Evolutionary conservation across 2,797 vertebrate species (phyloP).

Genomic region (Yasuhikotakia modesta): DNA sequence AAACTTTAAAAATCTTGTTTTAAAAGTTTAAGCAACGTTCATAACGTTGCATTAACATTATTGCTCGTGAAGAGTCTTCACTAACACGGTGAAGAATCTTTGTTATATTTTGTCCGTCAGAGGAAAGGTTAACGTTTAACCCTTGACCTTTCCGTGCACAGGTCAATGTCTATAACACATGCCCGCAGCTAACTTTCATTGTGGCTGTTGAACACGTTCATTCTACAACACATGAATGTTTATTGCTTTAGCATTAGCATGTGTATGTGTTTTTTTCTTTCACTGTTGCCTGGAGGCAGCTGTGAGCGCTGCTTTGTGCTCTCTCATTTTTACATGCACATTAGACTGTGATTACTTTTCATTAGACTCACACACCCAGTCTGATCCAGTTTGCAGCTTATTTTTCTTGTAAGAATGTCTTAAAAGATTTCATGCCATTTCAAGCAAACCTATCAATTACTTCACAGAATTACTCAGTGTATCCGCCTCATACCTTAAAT

Average conservation of each 20-base stretch:
- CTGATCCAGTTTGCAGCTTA: background rate
- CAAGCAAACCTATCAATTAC: background rate
- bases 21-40: too few species aligned
- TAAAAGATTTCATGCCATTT: background rate
- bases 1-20: too few species aligned
- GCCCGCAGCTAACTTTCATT: slow-evolving; percentile 11
- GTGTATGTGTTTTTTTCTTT: slow-evolving; percentile 37
- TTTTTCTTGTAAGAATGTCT: background rate
- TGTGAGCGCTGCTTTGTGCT: background rate
- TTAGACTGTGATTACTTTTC: background rate
- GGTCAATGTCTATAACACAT: slow-evolving; percentile 55
- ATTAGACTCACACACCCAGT: background rate
- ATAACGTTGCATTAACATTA: too few species aligned
- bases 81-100: slow-evolving; percentile 13
- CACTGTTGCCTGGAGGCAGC: slow-evolving; percentile 7
- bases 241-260: background rate
- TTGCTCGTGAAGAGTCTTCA: too few species aligned
- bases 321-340: background rate
- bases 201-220: background rate
- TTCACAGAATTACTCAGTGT: background rate
- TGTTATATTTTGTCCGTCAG: slow-evolving; percentile 65
- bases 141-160: slow-evolving; percentile 5
- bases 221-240: background rate
- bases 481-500: background rate
- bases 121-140: slow-evolving; percentile 58